phyloP scores from a whole-genome alignment of 2,888 invertebrate genomes.

The Laspeyria flexula region DNA sequence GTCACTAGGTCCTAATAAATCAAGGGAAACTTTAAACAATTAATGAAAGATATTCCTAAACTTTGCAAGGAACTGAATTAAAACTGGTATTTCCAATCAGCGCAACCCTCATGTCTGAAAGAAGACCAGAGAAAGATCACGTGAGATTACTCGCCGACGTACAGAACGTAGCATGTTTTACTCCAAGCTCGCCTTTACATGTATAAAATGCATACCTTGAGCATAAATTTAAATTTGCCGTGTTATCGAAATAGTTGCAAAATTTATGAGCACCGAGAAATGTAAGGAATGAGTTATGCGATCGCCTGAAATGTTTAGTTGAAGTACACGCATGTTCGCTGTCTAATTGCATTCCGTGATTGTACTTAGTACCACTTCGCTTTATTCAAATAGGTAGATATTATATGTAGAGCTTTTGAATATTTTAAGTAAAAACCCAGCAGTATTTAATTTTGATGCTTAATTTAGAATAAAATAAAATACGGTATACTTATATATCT shows the following conservation, averaged over 20 bases:
- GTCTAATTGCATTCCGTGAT: conserved; percentile 62
- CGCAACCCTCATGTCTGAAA: conserved; percentile 51
- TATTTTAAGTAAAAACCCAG: too few relatives aligned
- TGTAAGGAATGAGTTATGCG: conserved; percentile 70
- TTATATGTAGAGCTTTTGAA: too few relatives aligned
- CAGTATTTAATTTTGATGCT: too few relatives aligned
- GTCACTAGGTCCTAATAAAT: too few relatives aligned
- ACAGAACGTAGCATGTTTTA: conserved; percentile 60
- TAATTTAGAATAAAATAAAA: too few relatives aligned
- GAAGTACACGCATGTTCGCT: conserved; percentile 57
- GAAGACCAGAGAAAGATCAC: conserved; percentile 63
- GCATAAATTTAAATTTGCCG: conserved; percentile 81
- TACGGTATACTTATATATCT: too few relatives aligned
- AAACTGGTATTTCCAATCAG: conserved; percentile 19
- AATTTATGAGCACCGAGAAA: conserved; percentile 74
- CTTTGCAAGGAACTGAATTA: background rate
- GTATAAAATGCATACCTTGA: conserved; percentile 74
- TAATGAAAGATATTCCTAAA: background rate
- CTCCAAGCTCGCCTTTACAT: conserved; percentile 69
- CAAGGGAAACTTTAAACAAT: too few relatives aligned
- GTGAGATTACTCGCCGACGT: conserved; percentile 68
- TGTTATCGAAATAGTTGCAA: conserved; percentile 80
- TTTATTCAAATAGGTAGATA: too few relatives aligned
- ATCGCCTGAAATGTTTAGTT: conserved; percentile 57
- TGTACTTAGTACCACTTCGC: conserved; percentile 37